Conservation (phyloP, 2,113 vertebrate species). For the Callopanchax toddi region DNA sequence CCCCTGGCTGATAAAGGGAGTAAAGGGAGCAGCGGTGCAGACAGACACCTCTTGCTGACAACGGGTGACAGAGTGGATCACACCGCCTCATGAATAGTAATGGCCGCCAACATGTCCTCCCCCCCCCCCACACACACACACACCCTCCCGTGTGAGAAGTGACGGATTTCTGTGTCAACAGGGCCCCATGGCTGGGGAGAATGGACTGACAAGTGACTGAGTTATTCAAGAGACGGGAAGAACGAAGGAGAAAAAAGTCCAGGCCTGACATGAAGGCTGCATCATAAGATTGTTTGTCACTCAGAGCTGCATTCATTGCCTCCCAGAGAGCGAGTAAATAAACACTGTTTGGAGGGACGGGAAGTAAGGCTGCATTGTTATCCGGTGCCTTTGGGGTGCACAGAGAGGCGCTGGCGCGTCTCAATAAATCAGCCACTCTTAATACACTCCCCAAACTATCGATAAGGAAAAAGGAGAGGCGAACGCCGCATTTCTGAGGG, state of each 20-base stretch:
- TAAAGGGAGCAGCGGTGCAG: constrained; percentile 63
- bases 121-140: constrained; percentile 34
- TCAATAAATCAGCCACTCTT: constrained; percentile 72
- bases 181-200: constrained; percentile 64
- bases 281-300: constrained; percentile 75
- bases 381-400: constrained; percentile 61
- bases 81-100: constrained; percentile 80
- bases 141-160: constrained; percentile 64
- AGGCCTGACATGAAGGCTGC: constrained; percentile 68
- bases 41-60: constrained; percentile 74
- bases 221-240: constrained; percentile 63
- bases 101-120: constrained; percentile 69
- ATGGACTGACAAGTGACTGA: constrained; percentile 72
- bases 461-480: constrained; percentile 58
- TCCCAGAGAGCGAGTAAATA: constrained; percentile 70
- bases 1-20: constrained; percentile 78
- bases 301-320: constrained; percentile 62
- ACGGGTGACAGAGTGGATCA: constrained; percentile 77
- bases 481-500: constrained; percentile 44
- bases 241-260: constrained; percentile 37
- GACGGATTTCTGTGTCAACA: constrained; percentile 77
- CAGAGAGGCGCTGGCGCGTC: constrained; percentile 48
- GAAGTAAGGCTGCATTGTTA: constrained; percentile 65
- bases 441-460: constrained; percentile 72
- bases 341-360: constrained; percentile 60